These are phyloP conservation scores for Montifringilla adamsi DNA, from an alignment of 2,113 vertebrate genomes.

Conservation along the genomic window DNA sequence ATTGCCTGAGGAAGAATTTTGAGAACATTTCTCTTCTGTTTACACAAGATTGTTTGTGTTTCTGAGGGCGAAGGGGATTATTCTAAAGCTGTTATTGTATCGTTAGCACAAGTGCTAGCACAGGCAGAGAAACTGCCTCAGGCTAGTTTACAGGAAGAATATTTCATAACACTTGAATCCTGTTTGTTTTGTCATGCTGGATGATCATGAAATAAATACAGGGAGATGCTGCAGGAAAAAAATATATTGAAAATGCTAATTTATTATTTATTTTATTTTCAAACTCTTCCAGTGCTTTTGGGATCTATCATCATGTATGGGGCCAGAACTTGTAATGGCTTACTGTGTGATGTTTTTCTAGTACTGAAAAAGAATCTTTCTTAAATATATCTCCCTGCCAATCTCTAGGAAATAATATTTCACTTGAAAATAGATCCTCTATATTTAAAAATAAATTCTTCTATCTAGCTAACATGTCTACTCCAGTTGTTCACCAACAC, in stretches of 20 bases:
- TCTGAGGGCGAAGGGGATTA: background rate
- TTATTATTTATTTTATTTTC: background rate
- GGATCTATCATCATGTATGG: background rate
- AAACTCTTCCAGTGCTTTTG: background rate
- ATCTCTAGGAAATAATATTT: background rate
- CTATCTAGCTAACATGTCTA: background rate
- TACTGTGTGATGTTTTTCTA: background rate
- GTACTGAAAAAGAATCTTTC: background rate
- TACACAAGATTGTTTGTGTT: background rate
- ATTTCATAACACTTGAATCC: background rate
- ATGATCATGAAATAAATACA: background rate
- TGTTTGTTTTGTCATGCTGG: slow-evolving; percentile 15
- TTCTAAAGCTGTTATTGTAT: background rate
- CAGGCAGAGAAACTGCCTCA: slow-evolving; percentile 8
- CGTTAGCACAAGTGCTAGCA: background rate
- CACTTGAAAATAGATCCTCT: background rate
- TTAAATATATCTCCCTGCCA: background rate
- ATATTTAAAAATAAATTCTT: background rate
- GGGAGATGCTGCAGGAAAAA: background rate
- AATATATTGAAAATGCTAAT: background rate
- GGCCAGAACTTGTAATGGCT: background rate
- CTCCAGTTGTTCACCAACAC: background rate
- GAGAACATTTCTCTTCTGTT: background rate
- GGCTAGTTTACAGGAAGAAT: background rate
- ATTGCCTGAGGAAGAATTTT: background rate